Evolutionary conservation across 2,888 invertebrate genomes (phyloP), one percentile per base, ranked within the genome.

Genomic region (Cerceris ruficornis): DNA sequence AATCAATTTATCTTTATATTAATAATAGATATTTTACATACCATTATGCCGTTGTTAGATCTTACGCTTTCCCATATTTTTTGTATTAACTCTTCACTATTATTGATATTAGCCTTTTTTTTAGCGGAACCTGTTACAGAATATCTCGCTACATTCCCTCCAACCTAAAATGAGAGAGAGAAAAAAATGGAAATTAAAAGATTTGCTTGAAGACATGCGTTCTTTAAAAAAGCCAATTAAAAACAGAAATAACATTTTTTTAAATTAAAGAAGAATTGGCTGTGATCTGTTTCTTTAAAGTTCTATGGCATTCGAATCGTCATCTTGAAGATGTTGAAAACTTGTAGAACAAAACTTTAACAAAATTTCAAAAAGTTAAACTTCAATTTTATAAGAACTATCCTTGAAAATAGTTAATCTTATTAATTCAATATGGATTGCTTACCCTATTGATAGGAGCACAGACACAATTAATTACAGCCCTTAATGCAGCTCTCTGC

Each of bases 1-100:
- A 28, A 28, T 28, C 1, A 28, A 28, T 28, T 28, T 28, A 28
- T 28, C 4, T 4, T 28, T 28, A 28, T 4, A 28, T 28, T 28
- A 28, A 28, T 7, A 69, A 46, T 11, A 11, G 8, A 46, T 11
- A 46, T 46, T 11, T 11, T 46, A 46, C 79, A 90, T 84, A 97
- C 98, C 96, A 99, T 98, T 70, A 99, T 98, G 1, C 99, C 99
- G 92, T 99, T 99, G 91, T 98, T 98, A 0, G 96, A 96, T 77
- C 99, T 94, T 0, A 98, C 96, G 85, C 97, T 97, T 92, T 98
- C 98, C 99, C 99, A 99, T 60, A 99, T 96, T 90, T 96, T 97
- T 90, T 96, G 96, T 79, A 98, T 96, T 4, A 98, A 94, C 82
- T 98, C 98, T 90, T 98, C 98, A 62, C 96, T 78, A 94, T 95